Base-by-base conservation (phyloP, 2,888 invertebrate species). In the Drosophila anomelani region DNA sequence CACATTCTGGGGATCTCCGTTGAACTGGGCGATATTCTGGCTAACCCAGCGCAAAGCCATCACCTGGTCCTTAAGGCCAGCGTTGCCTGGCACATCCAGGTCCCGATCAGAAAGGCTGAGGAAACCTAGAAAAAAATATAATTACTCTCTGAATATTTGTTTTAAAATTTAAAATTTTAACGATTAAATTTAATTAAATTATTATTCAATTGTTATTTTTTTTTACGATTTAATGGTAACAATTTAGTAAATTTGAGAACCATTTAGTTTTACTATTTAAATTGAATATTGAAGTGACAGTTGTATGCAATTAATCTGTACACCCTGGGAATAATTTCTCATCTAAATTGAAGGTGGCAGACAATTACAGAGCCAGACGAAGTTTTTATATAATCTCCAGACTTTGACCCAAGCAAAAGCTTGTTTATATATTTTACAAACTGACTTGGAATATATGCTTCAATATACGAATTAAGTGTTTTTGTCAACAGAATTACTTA, bases 41-140 rank as follows among this genome's bases (percentile, higher is more conserved):
- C 92, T 90, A 2, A 94, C 83, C 94, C 94, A 94, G 68, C 92
- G 91, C n/a, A 94, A 79, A 2, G 93, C 94, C 83, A 93, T 70
- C 2, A 93, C 90, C 82, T 93, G 92, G 81, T 94, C 94, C 82
- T 94, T 93, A 0, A 94, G 81, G 0, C 93, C 94, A 9, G 93
- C 93, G 79, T 94, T 26, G 26, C 29, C 29, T 1, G 94, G 93
- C 29, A 94, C 92, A 26, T 91, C 91, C n/a, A 94, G 71, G 5
- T 91, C 90, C 8, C 92, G 88, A 81, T 94, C 93, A 54, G 91
- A 81, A 0, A 94, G 83, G 64, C 91, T 92, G n/a, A 93, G 85
- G 70, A 94, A 94, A 20, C 94, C 94, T 93, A 1, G 43, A 54
- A 15, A 10, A n/a, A 10, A 20, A 29, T 29, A 29, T 7, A 8